These are phyloP conservation scores for Callyntrura sp. DNA, from an alignment of 2,888 invertebrate species.

Conservation along the genomic window DNA sequence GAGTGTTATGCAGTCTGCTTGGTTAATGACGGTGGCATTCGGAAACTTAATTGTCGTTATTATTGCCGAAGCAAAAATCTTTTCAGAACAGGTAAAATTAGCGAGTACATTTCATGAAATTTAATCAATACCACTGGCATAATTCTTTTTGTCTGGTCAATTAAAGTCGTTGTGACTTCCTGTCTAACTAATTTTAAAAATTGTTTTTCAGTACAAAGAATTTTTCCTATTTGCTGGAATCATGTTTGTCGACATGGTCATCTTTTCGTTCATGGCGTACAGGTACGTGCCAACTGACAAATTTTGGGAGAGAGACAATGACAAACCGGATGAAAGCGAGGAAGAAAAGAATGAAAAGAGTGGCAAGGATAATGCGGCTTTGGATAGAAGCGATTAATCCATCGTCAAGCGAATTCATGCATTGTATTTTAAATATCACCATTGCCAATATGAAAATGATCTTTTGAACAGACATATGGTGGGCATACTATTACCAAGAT, in stretches of 20 bases:
- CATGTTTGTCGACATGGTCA: slow-evolving; percentile 93
- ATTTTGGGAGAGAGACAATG: slow-evolving; percentile 54
- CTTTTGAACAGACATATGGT: too few species aligned
- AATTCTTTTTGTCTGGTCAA: too few species aligned
- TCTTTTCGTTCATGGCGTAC: slow-evolving; percentile 90
- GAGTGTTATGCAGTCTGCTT: slow-evolving; percentile 95
- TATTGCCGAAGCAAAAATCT: slow-evolving; percentile 92
- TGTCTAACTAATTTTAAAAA: too few species aligned
- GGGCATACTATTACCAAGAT: too few species aligned
- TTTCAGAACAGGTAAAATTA: slow-evolving; percentile 91
- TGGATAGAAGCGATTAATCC: neutral
- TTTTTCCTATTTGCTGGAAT: slow-evolving; percentile 95
- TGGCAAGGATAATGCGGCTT: neutral
- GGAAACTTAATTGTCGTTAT: slow-evolving; percentile 97
- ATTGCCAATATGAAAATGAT: too few species aligned
- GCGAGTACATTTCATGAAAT: too few species aligned
- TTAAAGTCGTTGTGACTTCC: too few species aligned
- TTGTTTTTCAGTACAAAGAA: slow-evolving; percentile 93
- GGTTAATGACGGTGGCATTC: slow-evolving; percentile 96
- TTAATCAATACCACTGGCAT: too few species aligned
- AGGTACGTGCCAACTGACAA: slow-evolving; percentile 90
- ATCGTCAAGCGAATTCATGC: too few species aligned
- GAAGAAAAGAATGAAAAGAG: slow-evolving; percentile 24
- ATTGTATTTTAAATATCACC: too few species aligned
- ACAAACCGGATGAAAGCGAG: slow-evolving; percentile 57